These are phyloP conservation scores for fruit fly (Drosophila melanogaster) DNA, from an alignment of 1,140 invertebrate genomes.

Conservation along the genomic window DNA sequence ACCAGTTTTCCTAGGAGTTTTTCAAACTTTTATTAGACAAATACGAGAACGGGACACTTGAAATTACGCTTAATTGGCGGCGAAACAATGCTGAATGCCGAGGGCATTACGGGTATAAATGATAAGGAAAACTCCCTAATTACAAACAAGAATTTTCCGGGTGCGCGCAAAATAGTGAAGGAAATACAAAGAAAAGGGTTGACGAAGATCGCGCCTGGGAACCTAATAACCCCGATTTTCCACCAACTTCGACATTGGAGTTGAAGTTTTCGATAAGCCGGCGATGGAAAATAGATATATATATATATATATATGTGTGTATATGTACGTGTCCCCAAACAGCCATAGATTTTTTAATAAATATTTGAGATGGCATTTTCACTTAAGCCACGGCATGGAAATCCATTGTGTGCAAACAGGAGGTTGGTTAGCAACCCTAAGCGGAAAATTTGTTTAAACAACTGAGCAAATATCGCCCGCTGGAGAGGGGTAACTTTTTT, in stretches of 20 bases:
- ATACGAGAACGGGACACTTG: conserved; percentile 51
- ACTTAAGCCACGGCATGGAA: conserved; percentile 50
- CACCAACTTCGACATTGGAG: not conserved
- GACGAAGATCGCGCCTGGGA: conserved; percentile 32
- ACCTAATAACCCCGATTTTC: conserved; percentile 19
- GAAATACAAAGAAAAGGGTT: conserved; percentile 8
- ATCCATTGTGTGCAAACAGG: conserved; percentile 45
- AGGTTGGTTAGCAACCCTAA: conserved; percentile 46
- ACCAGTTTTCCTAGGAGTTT: conserved; percentile 18
- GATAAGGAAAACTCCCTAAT: conserved; percentile 64
- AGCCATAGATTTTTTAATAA: conserved; percentile 58
- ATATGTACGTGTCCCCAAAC: not conserved
- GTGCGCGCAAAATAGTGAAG: not conserved
- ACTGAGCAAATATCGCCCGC: conserved; percentile 65
- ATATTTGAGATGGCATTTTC: conserved; percentile 72
- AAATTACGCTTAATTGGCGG: conserved; percentile 56
- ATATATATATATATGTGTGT: not conserved
- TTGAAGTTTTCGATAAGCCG: not conserved
- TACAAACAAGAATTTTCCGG: conserved; percentile 57
- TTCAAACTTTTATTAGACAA: conserved; percentile 19
- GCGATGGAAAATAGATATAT: conserved; percentile 1
- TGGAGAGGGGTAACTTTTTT: conserved; percentile 48
- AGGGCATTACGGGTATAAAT: conserved; percentile 18
- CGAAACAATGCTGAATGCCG: conserved; percentile 32
- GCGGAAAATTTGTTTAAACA: conserved; percentile 77